Percentiles rank a stretch among this genome's conserved stretches.
These are phyloP conservation scores for Tautogolabrus adspersus DNA, from an alignment of 2,113 vertebrate species.

Conservation along the genomic window DNA sequence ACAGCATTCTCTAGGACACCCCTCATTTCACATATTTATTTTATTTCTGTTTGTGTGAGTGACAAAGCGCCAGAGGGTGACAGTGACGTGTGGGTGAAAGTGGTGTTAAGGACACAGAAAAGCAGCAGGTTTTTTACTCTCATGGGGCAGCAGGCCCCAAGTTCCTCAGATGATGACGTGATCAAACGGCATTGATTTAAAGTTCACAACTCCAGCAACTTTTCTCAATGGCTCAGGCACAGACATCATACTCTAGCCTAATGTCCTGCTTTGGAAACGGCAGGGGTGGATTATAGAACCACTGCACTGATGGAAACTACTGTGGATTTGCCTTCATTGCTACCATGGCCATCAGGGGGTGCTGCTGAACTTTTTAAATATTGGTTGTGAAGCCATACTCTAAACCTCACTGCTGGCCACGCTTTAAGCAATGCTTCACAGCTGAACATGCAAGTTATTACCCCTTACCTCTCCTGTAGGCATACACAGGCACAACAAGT, in stretches of 20 bases:
- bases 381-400: conserved; percentile 78
- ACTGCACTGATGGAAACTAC: conserved; percentile 74
- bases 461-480: conserved; percentile 77
- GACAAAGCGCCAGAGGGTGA: conserved; percentile 15
- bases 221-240: conserved; percentile 73
- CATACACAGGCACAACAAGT: conserved; percentile 74
- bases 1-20: conserved; percentile 25
- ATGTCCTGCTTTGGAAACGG: conserved; percentile 56
- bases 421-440: conserved; percentile 76
- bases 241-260: conserved; percentile 62
- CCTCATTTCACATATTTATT: conserved; percentile 27
- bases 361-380: conserved; percentile 72
- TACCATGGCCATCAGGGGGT: conserved; percentile 72
- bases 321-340: conserved; percentile 78
- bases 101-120: conserved; percentile 33
- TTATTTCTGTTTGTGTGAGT: conserved; percentile 52
- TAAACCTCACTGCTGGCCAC: conserved; percentile 73
- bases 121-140: conserved; percentile 26
- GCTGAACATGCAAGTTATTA: conserved; percentile 72
- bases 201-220: conserved; percentile 74
- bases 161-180: conserved; percentile 39
- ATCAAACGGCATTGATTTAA: conserved; percentile 63
- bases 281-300: conserved; percentile 64
- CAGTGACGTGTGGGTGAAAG: conserved; percentile 39
- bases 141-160: conserved; percentile 20